Base-by-base conservation (phyloP, 2,888 invertebrate genomes). In the Cerceris ruficornis region DNA sequence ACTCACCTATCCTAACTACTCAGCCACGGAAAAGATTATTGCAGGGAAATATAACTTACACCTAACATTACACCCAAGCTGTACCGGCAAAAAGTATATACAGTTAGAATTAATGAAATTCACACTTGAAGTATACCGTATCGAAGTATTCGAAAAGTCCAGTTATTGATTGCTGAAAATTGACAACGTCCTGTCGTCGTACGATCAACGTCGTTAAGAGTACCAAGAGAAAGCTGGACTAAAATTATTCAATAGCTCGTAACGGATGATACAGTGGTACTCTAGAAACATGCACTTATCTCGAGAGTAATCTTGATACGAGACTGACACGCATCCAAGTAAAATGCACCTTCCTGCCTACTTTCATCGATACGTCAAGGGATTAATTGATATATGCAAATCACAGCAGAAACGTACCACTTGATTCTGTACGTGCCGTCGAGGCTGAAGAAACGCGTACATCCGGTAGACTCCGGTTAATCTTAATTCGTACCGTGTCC, bases 321-420 rank as follows among this genome's bases (percentile, higher is more conserved):
- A 61, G 69, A 73, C 75, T 75, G 68, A 69, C 58, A 43, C 55
- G 66, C 58, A 73, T 76, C 68, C 62, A 49, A 52, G 6, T 41
- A 39, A 78, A 75, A 81, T 83, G 73, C 71, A 75, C 66, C 76
- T 68, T 75, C 80, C 73, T 52, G 65, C 68, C 66, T 69, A 64
- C 65, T n/a, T 9, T 77, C 28, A 69, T 73, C 64, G 74, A 68
- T 65, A 70, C 72, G 75, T 81, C 80, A 74, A 84, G 77, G 79
- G 77, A 77, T 84, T 85, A 87, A 87, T 87, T 74, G 79, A 83
- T 76, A 61, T 77, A 83, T 81, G 80, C 49, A 84, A 81, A 80
- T 85, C 71, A 49, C 46, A 17, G n/a, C n/a, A 9, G 14, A 55
- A 69, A 14, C 9, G 9, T 9, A 11, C 17, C 14, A 28, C 13